Evolutionary conservation across 2,888 invertebrate species (phyloP), one percentile per base, ranked within the genome.

Genomic region (Sarcophaga subvicina): DNA sequence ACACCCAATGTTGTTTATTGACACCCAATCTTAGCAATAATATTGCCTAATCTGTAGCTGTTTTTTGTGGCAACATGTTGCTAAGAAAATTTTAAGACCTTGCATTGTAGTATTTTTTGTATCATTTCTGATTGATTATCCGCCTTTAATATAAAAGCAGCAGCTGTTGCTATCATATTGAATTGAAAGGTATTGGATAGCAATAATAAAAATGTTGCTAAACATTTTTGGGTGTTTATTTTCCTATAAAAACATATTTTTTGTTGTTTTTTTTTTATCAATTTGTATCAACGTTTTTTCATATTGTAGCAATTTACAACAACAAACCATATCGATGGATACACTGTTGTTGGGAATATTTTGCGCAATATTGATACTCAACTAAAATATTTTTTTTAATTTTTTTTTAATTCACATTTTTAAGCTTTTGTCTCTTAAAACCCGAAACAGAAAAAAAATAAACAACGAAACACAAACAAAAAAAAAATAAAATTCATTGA

Each of bases 401-500:
- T 27, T 71, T 20, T 37, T 66, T 66, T 67, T 8, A 62, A 73
- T 20, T 60, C 37, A 37, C 37, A 37, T 37, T 37, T 37, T 62
- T 20, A n/a, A n/a, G 20, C 22, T 63, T n/a, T n/a, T n/a, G 2
- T 67, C 45, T 47, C 49, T 25, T 27, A 14, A 59, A 59, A 37
- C 8, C 8, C 37, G 6, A 37, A 37, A 8, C 37, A 37, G 8
- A 37, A 37, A 37, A 37, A 37, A 37, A 8, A 37, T 6, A 37
- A 37, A 37, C 37, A 8, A 37, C 37, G 8, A 37, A 37, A 37
- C 37, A 37, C 0, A 27, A 27, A 27, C 27, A 54, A 14, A 54
- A 12, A 54, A 54, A 10, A 49, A 12, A 0, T 54, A 63, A 66
- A 76, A 76, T 71, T 63, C 54, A 76, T 81, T 70, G 22, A 63